Percentiles rank a stretch among this genome's conserved stretches.
Evolutionary conservation across 2,888 invertebrate species (phyloP).

Genomic region (Orthosia incerta): DNA sequence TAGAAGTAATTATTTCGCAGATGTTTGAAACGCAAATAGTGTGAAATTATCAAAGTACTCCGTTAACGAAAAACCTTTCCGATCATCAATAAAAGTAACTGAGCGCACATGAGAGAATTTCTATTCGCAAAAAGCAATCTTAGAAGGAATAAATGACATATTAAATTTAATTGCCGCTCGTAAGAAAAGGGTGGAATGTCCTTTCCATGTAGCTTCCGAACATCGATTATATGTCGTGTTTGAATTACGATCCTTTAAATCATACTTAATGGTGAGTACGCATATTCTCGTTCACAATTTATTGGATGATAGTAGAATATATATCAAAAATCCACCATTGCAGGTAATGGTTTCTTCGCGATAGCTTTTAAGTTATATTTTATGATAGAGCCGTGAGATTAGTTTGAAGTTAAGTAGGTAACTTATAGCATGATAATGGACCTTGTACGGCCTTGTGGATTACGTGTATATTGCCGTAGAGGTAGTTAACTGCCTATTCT

Average conservation of each 20-base stretch:
- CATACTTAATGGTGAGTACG: conserved; percentile 87
- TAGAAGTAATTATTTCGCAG: conserved; percentile 34
- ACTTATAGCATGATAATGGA: conserved; percentile 49
- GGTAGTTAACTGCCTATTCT: conserved; percentile 40
- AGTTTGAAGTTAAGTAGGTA: conserved; percentile 58
- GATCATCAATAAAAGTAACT: conserved; percentile 51
- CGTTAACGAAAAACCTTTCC: conserved; percentile 21
- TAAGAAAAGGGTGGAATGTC: conserved; percentile 70
- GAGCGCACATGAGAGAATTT: conserved; percentile 46
- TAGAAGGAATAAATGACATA: conserved; percentile 55
- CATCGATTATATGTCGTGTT: conserved; percentile 82
- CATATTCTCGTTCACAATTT: conserved; percentile 86
- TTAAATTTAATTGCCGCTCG: conserved; percentile 61
- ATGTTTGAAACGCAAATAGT: conserved; percentile 48
- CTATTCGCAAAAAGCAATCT: conserved; percentile 50
- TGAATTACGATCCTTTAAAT: conserved; percentile 86
- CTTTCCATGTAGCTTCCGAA: conserved; percentile 76
- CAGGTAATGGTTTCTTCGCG: conserved; percentile 73
- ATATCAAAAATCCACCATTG: conserved; percentile 80
- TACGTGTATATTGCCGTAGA: conserved; percentile 50
- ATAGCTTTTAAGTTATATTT: conserved; percentile 67
- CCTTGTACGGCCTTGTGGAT: conserved; percentile 17
- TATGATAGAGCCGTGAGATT: conserved; percentile 60
- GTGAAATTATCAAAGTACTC: conserved; percentile 42
- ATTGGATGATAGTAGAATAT: conserved; percentile 81